These are phyloP conservation scores for Palythoa grandiflora DNA, from an alignment of 92 coral and sea anemone genomes.

Conservation along the genomic window DNA sequence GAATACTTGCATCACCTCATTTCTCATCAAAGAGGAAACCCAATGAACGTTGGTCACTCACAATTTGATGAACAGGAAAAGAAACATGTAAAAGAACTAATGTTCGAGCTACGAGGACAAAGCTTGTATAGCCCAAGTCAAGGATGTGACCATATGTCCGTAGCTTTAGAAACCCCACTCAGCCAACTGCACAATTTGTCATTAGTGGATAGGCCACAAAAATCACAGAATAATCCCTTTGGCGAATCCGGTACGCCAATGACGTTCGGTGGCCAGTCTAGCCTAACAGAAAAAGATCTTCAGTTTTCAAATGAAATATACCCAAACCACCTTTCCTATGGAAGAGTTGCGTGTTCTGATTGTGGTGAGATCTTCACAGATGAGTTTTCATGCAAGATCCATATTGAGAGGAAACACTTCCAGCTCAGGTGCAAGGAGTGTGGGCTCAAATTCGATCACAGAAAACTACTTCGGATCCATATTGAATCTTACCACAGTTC, in stretches of 20 bases:
- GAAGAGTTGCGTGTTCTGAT: slow-evolving; percentile 71
- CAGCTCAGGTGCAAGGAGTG: slow-evolving; percentile 87
- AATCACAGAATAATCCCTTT: neutral
- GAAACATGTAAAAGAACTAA: neutral
- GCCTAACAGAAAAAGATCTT: neutral
- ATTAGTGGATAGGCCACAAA: neutral
- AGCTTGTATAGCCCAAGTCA: neutral
- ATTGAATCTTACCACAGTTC: slow-evolving; percentile 89
- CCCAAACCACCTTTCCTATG: slow-evolving; percentile 27
- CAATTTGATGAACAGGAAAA: slow-evolving; percentile 32
- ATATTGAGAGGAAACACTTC: slow-evolving; percentile 80
- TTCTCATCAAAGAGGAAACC: slow-evolving; percentile 82
- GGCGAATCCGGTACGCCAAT: neutral
- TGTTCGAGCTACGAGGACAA: neutral
- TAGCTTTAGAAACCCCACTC: neutral
- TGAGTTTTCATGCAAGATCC: slow-evolving; percentile 68
- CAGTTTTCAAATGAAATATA: neutral
- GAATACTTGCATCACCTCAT: slow-evolving; percentile 89
- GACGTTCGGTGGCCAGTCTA: neutral
- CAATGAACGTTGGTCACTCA: slow-evolving; percentile 33
- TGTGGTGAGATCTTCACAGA: slow-evolving; percentile 78
- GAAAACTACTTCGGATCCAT: slow-evolving; percentile 84
- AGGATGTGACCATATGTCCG: neutral
- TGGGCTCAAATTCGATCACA: slow-evolving; percentile 87
- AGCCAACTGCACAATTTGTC: slow-evolving; percentile 1